These are phyloP conservation scores for Fopius arisanus DNA, from an alignment of 1,140 invertebrate species.

Conservation along the genomic window DNA sequence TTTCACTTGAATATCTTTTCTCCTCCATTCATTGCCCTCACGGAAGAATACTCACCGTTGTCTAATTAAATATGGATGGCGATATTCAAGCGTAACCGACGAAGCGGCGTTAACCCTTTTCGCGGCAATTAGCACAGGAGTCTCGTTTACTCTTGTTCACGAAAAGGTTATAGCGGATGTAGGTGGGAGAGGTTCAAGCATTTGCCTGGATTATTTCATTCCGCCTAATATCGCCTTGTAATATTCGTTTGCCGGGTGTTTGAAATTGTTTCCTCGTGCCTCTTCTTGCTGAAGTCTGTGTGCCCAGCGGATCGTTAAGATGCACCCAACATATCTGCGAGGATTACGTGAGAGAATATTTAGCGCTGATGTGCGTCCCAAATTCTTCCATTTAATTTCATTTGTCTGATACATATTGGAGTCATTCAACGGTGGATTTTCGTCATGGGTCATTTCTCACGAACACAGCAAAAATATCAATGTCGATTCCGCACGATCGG, in stretches of 20 bases:
- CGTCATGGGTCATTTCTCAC: background rate
- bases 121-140: constrained; percentile 58
- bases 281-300: constrained; percentile 16
- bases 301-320: constrained; percentile 32
- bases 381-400: background rate
- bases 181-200: background rate
- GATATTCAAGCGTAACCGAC: constrained; percentile 45
- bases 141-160: constrained; percentile 59
- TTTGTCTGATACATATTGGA: background rate
- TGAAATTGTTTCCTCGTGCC: constrained; percentile 55
- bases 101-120: constrained; percentile 57
- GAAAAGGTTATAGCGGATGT: constrained; percentile 32
- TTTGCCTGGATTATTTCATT: constrained; percentile 60
- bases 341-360: background rate
- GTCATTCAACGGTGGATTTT: background rate
- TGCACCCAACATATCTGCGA: constrained; percentile 6
- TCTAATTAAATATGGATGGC: constrained; percentile 62
- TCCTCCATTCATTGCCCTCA: constrained; percentile 28
- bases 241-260: constrained; percentile 60
- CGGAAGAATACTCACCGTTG: constrained; percentile 36
- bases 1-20: constrained; percentile 9
- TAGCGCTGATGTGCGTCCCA: background rate
- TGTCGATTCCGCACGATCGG: constrained; percentile 7
- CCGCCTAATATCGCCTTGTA: constrained; percentile 61
- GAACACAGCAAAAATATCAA: background rate